A percentile compares a stretch with the other conserved stretches of the same genome.
phyloP scores from a whole-genome alignment of 2,888 invertebrate genomes.

The Allophyes oxyacanthae region DNA sequence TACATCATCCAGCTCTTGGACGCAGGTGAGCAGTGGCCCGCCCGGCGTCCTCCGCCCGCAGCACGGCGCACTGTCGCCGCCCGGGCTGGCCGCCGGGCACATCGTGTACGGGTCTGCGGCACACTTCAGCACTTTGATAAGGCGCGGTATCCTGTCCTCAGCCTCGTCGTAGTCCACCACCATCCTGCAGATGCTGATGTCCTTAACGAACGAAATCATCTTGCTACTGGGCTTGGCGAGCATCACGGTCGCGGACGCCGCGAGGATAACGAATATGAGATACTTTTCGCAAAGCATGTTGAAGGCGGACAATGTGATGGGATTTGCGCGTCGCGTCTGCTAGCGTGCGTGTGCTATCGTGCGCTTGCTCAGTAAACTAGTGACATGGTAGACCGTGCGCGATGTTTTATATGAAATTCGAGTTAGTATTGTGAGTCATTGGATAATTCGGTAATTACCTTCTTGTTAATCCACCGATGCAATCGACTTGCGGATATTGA shows the following conservation, averaged over 20 bases:
- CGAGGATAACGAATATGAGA: constrained; percentile 14
- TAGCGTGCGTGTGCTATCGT: constrained; percentile 23
- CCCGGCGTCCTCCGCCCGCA: constrained; percentile 20
- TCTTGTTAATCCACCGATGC: no score
- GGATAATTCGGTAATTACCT: no score
- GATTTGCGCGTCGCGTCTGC: constrained; percentile 18
- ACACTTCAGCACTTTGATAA: constrained; percentile 71
- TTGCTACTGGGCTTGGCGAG: constrained; percentile 23
- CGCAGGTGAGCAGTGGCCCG: constrained; percentile 34
- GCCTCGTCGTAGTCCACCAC: constrained; percentile 61
- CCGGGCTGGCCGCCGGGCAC: constrained; percentile 30
- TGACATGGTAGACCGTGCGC: constrained; percentile 21
- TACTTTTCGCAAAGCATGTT: constrained; percentile 30
- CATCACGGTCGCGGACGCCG: constrained; percentile 17
- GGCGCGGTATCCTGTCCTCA: constrained; percentile 64
- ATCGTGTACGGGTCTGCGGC: constrained; percentile 51
- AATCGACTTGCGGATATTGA: no score
- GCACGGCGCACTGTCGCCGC: constrained; percentile 29
- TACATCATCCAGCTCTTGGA: constrained; percentile 41
- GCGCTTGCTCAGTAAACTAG: no score
- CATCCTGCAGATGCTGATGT: constrained; percentile 44
- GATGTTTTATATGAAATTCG: constrained; percentile 24
- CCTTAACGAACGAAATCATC: constrained; percentile 4
- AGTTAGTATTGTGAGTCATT: no score
- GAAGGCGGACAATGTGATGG: constrained; percentile 25